Conservation (phyloP, 2,888 invertebrate species). For the Agrotis puta region DNA sequence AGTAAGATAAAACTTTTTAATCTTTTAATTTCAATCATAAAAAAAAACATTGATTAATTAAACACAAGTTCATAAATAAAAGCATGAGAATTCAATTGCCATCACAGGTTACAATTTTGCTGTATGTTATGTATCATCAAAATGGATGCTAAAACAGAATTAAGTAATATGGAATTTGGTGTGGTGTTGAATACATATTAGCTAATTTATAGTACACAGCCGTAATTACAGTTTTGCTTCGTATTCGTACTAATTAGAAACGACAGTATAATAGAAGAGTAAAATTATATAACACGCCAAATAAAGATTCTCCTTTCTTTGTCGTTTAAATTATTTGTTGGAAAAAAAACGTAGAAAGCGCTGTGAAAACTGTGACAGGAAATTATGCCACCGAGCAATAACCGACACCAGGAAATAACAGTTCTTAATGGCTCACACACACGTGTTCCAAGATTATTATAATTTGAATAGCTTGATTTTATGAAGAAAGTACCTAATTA, state of each 20-base stretch:
- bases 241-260: constrained; percentile 6
- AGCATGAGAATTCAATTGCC: constrained; percentile 55
- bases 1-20: constrained; percentile 74
- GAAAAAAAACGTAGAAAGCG: constrained; percentile 10
- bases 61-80: constrained; percentile 50
- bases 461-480: constrained; percentile 9
- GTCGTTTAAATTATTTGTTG: not conserved
- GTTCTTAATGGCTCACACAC: constrained; percentile 23
- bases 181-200: constrained; percentile 37
- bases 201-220: constrained; percentile 6
- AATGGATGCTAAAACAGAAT: constrained; percentile 59
- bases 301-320: not conserved
- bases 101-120: constrained; percentile 60
- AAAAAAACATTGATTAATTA: constrained; percentile 35
- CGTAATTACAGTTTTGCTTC: constrained; percentile 13
- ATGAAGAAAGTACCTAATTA: not conserved
- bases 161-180: constrained; percentile 5
- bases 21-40: too few relatives aligned
- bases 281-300: not conserved
- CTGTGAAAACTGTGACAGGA: constrained; percentile 29
- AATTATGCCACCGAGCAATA: constrained; percentile 38
- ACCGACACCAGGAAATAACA: constrained; percentile 44
- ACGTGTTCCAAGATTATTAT: constrained; percentile 7
- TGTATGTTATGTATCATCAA: constrained; percentile 50
- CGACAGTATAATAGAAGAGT: not conserved